Conservation (phyloP, 2,888 invertebrate species). For the Mechanitis messenoides region DNA sequence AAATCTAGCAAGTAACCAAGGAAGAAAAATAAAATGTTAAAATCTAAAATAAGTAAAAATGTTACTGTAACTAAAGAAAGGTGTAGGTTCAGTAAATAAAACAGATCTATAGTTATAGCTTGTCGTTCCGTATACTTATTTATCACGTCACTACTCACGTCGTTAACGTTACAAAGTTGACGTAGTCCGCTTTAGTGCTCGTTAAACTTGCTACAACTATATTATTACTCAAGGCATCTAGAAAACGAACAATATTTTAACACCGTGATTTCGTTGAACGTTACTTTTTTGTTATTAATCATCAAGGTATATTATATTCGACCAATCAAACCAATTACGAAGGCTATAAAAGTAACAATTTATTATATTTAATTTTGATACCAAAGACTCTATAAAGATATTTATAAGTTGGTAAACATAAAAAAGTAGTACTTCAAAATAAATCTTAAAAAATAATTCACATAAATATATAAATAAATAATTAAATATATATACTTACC, state of each 20-base stretch:
- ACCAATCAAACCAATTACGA: no score
- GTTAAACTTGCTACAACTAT: constrained; percentile 2
- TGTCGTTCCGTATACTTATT: constrained; percentile 19
- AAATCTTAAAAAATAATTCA: no score
- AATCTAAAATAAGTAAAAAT: neutral
- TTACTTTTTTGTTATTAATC: no score
- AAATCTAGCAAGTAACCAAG: no score
- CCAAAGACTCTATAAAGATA: no score
- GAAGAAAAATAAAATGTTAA: neutral
- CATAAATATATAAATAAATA: no score
- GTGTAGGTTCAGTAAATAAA: neutral
- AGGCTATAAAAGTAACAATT: no score
- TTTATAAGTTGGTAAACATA: no score
- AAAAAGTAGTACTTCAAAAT: no score
- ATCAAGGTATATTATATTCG: no score
- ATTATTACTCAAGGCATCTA: neutral
- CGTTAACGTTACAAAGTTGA: constrained; percentile 27
- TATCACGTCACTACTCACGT: constrained; percentile 20
- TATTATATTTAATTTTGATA: no score
- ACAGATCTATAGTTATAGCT: constrained; percentile 16
- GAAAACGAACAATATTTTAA: constrained; percentile 1
- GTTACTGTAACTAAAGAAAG: neutral
- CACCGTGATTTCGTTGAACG: neutral
- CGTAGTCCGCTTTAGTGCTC: constrained; percentile 16
- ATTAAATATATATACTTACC: no score